A percentile compares a stretch with the other conserved stretches of the same genome.
These are phyloP conservation scores for Trichogramma dendrolimi DNA, from an alignment of 2,888 invertebrate genomes.

Conservation along the genomic window DNA sequence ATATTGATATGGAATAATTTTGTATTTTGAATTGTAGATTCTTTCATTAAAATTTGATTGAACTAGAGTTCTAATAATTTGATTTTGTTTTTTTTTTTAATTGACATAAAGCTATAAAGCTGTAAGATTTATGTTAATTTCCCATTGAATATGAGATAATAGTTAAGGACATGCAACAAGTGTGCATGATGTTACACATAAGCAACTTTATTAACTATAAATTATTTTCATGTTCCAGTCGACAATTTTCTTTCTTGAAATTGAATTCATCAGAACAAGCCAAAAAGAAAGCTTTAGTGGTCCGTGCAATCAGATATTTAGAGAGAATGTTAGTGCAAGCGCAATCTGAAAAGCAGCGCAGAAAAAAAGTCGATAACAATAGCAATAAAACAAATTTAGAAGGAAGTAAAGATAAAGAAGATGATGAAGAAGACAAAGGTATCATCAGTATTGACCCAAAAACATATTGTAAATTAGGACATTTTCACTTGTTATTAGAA, in stretches of 20 bases:
- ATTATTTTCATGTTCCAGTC: constrained; percentile 60
- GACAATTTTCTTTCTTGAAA: constrained; percentile 86
- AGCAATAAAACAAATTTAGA: constrained; percentile 44
- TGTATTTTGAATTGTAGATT: too few species aligned
- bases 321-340: constrained; percentile 82
- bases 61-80: background rate
- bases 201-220: background rate
- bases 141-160: background rate
- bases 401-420: constrained; percentile 36
- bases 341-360: constrained; percentile 58
- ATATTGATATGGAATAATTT: too few species aligned
- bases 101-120: too few species aligned
- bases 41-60: too few species aligned
- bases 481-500: constrained; percentile 87
- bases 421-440: constrained; percentile 56
- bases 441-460: constrained; percentile 80
- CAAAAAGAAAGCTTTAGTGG: constrained; percentile 73
- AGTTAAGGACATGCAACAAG: background rate
- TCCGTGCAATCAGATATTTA: constrained; percentile 77
- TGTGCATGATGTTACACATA: background rate
- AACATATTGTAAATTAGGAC: constrained; percentile 91
- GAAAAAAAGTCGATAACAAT: constrained; percentile 41
- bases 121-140: background rate
- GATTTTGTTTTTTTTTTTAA: background rate
- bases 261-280: constrained; percentile 76